Conservation (phyloP, 2,888 invertebrate genomes). For the Panzeria rudis region DNA sequence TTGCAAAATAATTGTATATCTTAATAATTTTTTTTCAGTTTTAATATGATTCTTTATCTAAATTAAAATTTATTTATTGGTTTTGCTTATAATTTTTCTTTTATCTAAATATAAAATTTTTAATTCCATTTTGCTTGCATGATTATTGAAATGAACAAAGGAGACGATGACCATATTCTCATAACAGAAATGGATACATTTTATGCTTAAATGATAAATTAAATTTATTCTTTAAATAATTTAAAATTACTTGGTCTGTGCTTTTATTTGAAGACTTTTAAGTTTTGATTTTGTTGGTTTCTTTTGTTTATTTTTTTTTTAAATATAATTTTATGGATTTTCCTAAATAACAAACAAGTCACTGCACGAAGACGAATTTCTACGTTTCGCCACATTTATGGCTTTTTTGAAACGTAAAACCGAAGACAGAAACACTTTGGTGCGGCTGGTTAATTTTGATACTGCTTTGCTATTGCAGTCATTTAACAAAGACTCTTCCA, state of each 20-base stretch:
- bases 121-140: conserved; percentile 59
- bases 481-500: conserved; percentile 70
- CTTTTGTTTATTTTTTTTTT: neutral
- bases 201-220: conserved; percentile 11
- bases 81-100: neutral
- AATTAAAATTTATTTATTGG: conserved; percentile 21
- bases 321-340: conserved; percentile 56
- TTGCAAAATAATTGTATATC: neutral
- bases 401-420: conserved; percentile 82
- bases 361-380: conserved; percentile 82
- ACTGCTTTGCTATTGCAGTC: conserved; percentile 79
- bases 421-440: conserved; percentile 82
- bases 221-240: neutral
- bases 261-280: conserved; percentile 45
- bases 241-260: conserved; percentile 51
- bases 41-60: conserved; percentile 2
- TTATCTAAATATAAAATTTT: conserved; percentile 36
- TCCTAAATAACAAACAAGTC: conserved; percentile 83
- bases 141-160: conserved; percentile 19
- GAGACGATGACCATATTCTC: neutral
- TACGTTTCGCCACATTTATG: conserved; percentile 80
- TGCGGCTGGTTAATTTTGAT: conserved; percentile 81
- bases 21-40: neutral
- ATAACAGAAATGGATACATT: neutral
- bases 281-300: conserved; percentile 51